A percentile compares a stretch with the other conserved stretches of the same genome.
Evolutionary conservation across 1,140 invertebrate genomes (phyloP).

Genomic region (Hesperophylax magnus): DNA sequence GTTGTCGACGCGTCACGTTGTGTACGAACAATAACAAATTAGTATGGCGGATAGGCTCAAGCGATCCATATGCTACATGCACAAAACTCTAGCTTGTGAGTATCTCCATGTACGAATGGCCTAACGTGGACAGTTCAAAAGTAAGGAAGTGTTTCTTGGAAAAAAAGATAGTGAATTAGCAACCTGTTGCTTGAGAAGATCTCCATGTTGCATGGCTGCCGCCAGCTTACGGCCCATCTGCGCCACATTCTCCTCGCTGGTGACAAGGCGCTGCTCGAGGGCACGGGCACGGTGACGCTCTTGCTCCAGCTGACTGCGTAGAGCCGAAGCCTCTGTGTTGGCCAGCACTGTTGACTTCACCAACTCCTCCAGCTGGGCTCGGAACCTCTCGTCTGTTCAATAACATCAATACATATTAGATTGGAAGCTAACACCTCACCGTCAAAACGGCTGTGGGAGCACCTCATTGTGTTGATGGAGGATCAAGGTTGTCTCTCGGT

Average conservation of each 20-base stretch:
- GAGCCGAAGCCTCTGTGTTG: constrained; percentile 75
- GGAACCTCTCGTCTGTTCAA: constrained; percentile 74
- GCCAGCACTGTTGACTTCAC: constrained; percentile 78
- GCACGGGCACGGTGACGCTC: constrained; percentile 71
- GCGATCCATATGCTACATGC: too few relatives aligned
- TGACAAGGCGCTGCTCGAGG: constrained; percentile 71
- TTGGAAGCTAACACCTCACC: background rate
- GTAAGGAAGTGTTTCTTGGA: too few relatives aligned
- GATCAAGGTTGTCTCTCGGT: too few relatives aligned
- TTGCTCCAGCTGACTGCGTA: constrained; percentile 75
- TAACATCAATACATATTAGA: constrained; percentile 43
- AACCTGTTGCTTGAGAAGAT: constrained; percentile 50
- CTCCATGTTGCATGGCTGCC: constrained; percentile 62
- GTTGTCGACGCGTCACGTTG: too few relatives aligned
- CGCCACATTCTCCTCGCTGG: constrained; percentile 71
- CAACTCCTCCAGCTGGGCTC: constrained; percentile 74
- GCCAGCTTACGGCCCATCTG: constrained; percentile 69
- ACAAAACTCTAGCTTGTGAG: too few relatives aligned
- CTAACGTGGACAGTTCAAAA: too few relatives aligned
- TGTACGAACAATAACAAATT: too few relatives aligned
- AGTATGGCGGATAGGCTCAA: too few relatives aligned
- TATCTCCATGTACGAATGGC: too few relatives aligned
- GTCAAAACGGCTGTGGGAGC: too few relatives aligned
- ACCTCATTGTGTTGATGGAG: too few relatives aligned
- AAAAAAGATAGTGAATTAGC: background rate